phyloP scores from a whole-genome alignment of 2,797 vertebrate genomes.

The Lagothrix lagotricha region DNA sequence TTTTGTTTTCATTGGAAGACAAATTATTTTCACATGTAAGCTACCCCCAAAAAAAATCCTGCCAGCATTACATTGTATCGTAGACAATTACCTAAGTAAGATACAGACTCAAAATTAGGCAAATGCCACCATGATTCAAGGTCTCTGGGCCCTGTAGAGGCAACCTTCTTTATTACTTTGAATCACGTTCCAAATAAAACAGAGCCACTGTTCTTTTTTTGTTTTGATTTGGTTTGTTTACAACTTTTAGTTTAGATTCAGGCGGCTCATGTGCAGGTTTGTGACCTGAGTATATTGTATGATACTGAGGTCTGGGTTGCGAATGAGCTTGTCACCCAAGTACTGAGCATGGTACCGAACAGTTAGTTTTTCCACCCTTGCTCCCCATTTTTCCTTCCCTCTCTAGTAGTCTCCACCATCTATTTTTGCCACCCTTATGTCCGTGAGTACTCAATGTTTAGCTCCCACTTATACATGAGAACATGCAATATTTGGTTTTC shows the following conservation, averaged over 20 bases:
- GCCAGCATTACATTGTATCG: not conserved
- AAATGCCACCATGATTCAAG: not conserved
- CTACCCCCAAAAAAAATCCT: not conserved
- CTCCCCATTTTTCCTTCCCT: not conserved
- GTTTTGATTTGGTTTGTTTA: not conserved
- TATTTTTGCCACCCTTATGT: not conserved
- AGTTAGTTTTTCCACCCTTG: not conserved
- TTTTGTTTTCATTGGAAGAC: constrained; percentile 37
- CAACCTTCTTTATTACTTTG: not conserved
- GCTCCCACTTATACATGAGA: not conserved
- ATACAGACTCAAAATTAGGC: not conserved
- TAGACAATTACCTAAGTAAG: not conserved
- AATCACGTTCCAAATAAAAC: not conserved
- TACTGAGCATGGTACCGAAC: not conserved
- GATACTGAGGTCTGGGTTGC: not conserved
- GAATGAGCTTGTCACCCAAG: not conserved
- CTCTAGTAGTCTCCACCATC: not conserved
- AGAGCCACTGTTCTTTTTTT: not conserved
- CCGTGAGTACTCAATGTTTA: not conserved
- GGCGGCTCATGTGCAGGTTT: fast-evolving
- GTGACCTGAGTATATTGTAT: not conserved
- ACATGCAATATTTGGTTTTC: not conserved
- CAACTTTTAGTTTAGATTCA: not conserved
- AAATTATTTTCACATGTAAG: not conserved
- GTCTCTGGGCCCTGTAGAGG: not conserved